Conservation (phyloP, 2,113 vertebrate genomes). For the Etheostoma spectabile region DNA sequence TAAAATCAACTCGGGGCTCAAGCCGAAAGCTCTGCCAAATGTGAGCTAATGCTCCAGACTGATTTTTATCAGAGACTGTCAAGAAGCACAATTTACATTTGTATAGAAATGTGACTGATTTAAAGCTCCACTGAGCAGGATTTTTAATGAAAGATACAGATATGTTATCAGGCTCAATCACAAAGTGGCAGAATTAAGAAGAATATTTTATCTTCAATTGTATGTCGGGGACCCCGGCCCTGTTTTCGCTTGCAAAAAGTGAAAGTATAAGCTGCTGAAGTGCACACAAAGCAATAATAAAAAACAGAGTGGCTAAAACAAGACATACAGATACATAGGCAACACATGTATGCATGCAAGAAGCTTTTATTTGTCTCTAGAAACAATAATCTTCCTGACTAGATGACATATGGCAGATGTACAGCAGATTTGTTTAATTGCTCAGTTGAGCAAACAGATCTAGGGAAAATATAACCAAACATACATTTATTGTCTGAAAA, state of each 20-base stretch:
- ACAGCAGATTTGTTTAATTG: no score
- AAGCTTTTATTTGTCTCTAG: no score
- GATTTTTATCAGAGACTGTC: slow-evolving; percentile 54
- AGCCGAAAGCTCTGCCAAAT: slow-evolving; percentile 4
- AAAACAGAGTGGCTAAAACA: neutral
- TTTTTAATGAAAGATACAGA: neutral
- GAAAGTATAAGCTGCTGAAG: neutral
- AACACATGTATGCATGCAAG: no score
- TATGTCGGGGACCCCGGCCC: neutral
- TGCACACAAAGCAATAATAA: neutral
- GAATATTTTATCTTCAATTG: neutral
- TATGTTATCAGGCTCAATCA: slow-evolving; percentile 10
- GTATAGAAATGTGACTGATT: slow-evolving; percentile 17
- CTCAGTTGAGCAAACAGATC: no score
- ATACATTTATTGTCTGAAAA: no score
- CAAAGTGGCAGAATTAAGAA: neutral
- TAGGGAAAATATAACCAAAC: no score
- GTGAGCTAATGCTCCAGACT: slow-evolving; percentile 48
- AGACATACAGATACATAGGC: no score
- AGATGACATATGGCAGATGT: no score
- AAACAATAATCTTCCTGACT: no score
- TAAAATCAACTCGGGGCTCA: slow-evolving; percentile 55
- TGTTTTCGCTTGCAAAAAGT: neutral
- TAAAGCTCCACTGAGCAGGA: slow-evolving; percentile 28
- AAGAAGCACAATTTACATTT: slow-evolving; percentile 31